Evolutionary conservation across 2,797 vertebrate species (phyloP).

Genomic region (Enteromius fasciolatus): DNA sequence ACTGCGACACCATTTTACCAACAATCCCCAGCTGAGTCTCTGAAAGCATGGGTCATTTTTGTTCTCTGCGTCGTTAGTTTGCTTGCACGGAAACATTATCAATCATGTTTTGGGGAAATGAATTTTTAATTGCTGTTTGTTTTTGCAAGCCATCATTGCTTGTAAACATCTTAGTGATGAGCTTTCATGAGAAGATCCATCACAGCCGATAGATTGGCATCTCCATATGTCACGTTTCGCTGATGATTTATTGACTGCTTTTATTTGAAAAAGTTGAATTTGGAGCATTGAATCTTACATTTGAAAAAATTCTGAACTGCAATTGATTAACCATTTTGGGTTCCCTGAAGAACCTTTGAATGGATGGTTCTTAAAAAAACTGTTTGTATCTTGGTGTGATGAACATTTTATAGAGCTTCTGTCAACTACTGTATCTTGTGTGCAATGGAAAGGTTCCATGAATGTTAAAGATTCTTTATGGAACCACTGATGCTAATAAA

Average conservation of each 20-base stretch:
- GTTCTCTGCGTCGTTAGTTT: not conserved
- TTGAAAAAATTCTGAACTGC: not conserved
- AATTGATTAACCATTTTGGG: not conserved
- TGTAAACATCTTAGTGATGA: slow-evolving; percentile 23
- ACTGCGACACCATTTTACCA: not conserved
- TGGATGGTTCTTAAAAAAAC: not conserved
- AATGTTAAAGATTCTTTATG: not conserved
- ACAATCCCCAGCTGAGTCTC: not conserved
- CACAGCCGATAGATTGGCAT: not conserved
- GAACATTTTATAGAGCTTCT: not conserved
- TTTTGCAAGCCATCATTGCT: not conserved
- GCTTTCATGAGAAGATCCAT: not conserved
- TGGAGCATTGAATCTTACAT: not conserved
- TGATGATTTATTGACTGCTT: slow-evolving; percentile 4
- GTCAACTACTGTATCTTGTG: not conserved
- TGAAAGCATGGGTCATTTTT: not conserved
- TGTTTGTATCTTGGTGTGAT: not conserved
- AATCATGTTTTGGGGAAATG: not conserved
- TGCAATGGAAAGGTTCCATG: not conserved
- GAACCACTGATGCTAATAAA: not conserved
- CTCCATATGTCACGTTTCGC: not conserved
- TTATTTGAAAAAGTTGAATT: not conserved
- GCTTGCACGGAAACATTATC: not conserved
- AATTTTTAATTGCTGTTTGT: not conserved
- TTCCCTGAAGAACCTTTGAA: not conserved